These are phyloP conservation scores for Liasis olivaceus DNA, from an alignment of 2,797 vertebrate genomes.

Conservation along the genomic window DNA sequence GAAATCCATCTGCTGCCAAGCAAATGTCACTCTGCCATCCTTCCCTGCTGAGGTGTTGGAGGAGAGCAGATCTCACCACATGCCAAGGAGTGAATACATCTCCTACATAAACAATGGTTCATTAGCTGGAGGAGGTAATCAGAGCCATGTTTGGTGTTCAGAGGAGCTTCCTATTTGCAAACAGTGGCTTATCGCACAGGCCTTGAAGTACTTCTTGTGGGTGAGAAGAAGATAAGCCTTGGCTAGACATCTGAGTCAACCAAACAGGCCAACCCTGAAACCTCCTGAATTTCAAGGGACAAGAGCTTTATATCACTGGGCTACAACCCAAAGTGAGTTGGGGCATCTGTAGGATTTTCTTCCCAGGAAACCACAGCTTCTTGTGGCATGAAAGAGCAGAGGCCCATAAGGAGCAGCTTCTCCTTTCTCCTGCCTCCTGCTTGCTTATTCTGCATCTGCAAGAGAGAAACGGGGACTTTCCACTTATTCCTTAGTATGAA, in stretches of 20 bases:
- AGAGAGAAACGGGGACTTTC: not conserved
- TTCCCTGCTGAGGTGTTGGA: not conserved
- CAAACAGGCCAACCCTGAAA: not conserved
- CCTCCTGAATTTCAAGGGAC: not conserved
- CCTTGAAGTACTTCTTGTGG: not conserved
- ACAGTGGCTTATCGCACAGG: not conserved
- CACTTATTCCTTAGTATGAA: not conserved
- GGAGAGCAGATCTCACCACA: not conserved
- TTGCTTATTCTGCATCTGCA: not conserved
- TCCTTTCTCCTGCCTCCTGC: not conserved
- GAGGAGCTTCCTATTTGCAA: not conserved
- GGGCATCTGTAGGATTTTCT: not conserved
- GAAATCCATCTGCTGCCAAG: not conserved
- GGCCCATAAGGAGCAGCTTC: not conserved
- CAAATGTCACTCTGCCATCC: not conserved
- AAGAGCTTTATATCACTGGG: not conserved
- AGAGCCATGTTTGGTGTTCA: not conserved
- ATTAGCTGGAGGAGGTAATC: not conserved
- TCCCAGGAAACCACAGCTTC: not conserved
- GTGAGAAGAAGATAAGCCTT: not conserved
- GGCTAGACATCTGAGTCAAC: not conserved
- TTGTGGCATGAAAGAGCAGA: not conserved
- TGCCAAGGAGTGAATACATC: not conserved
- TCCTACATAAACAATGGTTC: not conserved
- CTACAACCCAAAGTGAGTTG: not conserved